Conservation (phyloP, 2,113 vertebrate genomes). For the Chelonoidis abingdonii region DNA sequence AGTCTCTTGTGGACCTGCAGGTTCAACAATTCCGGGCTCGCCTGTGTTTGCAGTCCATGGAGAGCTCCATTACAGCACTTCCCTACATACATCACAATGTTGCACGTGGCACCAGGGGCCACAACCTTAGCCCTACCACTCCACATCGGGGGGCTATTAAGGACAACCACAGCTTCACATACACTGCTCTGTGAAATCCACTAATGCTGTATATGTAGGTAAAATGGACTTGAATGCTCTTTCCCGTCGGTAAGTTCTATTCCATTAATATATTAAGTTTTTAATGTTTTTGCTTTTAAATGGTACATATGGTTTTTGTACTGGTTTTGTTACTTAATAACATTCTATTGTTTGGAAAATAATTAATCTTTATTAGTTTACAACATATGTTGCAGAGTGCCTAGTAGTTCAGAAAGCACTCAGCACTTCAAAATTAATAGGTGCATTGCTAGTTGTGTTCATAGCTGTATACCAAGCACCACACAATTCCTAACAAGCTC, state of each 20-base stretch:
- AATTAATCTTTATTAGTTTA: neutral
- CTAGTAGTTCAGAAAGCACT: neutral
- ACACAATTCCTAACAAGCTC: neutral
- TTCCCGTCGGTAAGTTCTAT: neutral
- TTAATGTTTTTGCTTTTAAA: neutral
- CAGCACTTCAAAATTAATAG: neutral
- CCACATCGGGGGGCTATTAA: neutral
- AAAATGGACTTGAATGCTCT: neutral
- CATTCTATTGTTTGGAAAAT: neutral
- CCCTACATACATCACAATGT: neutral
- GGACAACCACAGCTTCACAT: neutral
- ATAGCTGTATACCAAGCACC: neutral
- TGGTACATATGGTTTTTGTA: neutral
- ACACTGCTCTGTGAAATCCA: neutral
- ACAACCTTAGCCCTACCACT: neutral
- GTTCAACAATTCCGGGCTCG: neutral
- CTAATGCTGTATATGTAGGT: neutral
- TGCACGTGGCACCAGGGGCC: neutral
- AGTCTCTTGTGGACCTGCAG: neutral
- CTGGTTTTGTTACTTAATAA: neutral
- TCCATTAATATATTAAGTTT: neutral
- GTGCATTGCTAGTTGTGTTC: neutral
- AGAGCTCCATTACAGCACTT: neutral
- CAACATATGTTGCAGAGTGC: neutral
- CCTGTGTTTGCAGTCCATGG: neutral